Conservation (phyloP, 2,888 invertebrate genomes). For the Tuberolachnus salignus region DNA sequence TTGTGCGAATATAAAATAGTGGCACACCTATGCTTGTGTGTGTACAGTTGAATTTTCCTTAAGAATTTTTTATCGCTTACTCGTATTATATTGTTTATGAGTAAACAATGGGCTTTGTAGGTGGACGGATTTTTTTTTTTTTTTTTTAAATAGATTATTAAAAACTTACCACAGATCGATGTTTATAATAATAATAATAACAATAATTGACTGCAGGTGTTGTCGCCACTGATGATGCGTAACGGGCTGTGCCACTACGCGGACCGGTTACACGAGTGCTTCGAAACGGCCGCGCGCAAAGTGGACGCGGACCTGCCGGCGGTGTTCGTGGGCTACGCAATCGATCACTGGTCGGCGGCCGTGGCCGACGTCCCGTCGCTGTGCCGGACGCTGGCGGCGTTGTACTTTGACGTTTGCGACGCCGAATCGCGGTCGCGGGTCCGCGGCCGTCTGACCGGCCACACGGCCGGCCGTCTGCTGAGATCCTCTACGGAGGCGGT, state of each 20-base stretch:
- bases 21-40: too few species aligned
- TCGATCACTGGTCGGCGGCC: background rate
- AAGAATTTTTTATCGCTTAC: too few species aligned
- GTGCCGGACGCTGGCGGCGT: conserved; percentile 6
- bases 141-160: too few species aligned
- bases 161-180: too few species aligned
- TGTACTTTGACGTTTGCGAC: conserved; percentile 8
- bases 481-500: too few species aligned
- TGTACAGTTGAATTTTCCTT: too few species aligned
- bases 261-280: background rate
- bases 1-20: too few species aligned
- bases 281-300: background rate
- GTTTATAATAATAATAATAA: too few species aligned
- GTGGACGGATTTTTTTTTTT: too few species aligned
- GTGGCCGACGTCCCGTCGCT: background rate
- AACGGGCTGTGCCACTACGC: conserved; percentile 2
- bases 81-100: too few species aligned
- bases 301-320: background rate
- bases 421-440: background rate
- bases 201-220: too few species aligned
- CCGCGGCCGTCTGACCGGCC: background rate
- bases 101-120: too few species aligned
- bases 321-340: background rate
- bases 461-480: background rate
- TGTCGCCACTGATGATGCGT: background rate